Percentiles rank a stretch among this genome's conserved stretches.
Conservation (phyloP, 2,113 vertebrate species). For the Eulacestoma nigropectus region DNA sequence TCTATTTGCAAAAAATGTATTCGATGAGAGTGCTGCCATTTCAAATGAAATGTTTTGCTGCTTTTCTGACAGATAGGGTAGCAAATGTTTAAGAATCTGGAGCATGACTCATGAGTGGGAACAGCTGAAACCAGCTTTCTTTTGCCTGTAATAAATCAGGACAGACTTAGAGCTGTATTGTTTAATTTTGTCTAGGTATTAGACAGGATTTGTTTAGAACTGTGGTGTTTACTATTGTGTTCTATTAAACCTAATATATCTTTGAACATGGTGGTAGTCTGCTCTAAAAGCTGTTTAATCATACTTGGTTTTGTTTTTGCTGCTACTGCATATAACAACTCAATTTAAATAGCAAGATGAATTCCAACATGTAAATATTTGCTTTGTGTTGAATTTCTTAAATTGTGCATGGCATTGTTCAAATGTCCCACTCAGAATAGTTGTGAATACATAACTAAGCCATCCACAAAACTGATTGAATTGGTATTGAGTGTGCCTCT, state of each 20-base stretch:
- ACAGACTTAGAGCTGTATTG: background rate
- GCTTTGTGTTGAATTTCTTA: background rate
- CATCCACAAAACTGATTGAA: background rate
- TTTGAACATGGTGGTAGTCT: background rate
- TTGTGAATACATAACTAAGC: background rate
- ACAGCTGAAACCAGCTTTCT: constrained; percentile 15
- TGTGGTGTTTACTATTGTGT: background rate
- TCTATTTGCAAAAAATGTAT: background rate
- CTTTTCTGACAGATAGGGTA: constrained; percentile 38
- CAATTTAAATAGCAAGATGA: background rate
- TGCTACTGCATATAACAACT: background rate
- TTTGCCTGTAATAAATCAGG: constrained; percentile 10
- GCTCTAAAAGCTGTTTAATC: background rate
- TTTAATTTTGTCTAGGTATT: background rate
- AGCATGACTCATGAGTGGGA: constrained; percentile 44
- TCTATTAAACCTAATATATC: background rate
- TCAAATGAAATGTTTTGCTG: constrained; percentile 36
- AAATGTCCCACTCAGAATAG: background rate
- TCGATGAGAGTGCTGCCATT: constrained; percentile 8
- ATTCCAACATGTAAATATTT: background rate
- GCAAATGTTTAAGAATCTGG: constrained; percentile 45
- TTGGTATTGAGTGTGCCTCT: background rate
- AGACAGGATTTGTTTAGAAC: background rate
- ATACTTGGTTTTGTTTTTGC: background rate
- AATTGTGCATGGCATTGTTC: background rate